Conservation (phyloP, 2,113 vertebrate species). For the Pagrus major region DNA sequence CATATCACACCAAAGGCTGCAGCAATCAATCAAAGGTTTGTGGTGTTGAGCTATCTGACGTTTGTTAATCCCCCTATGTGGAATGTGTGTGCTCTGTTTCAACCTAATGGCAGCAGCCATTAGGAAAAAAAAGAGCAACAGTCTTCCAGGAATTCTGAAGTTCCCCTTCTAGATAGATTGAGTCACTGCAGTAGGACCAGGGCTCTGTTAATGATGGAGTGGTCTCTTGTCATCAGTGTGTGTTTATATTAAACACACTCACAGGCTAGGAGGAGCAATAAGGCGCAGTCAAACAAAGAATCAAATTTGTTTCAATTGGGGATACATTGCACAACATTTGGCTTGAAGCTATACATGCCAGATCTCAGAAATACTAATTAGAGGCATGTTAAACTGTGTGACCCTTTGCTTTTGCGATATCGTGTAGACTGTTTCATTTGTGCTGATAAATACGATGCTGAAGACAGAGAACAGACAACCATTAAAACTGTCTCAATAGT, state of each 20-base stretch:
- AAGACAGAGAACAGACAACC: conserved; percentile 27
- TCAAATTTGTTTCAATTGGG: conserved; percentile 21
- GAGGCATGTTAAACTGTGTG: conserved; percentile 26
- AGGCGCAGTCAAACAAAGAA: conserved; percentile 47
- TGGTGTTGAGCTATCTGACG: conserved; percentile 66
- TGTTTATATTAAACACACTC: conserved; percentile 72
- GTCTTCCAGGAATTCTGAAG: conserved; percentile 67
- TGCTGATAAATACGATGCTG: conserved; percentile 41
- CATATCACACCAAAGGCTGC: conserved; percentile 60
- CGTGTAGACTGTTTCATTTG: conserved; percentile 25
- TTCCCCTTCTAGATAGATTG: conserved; percentile 52
- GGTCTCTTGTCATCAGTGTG: conserved; percentile 67
- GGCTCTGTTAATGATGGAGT: conserved; percentile 58
- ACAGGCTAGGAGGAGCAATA: conserved; percentile 35
- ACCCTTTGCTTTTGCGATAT: conserved; percentile 39
- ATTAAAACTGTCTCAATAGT: conserved; percentile 2
- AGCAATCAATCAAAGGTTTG: conserved; percentile 68
- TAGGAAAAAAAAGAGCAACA: conserved; percentile 29
- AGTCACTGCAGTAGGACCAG: conserved; percentile 44
- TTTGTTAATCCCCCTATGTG: conserved; percentile 60
- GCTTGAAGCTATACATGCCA: conserved; percentile 36
- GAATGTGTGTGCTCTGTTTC: conserved; percentile 74
- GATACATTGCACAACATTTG: conserved; percentile 41
- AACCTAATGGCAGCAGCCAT: conserved; percentile 65
- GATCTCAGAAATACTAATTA: conserved; percentile 50